Evolutionary conservation across 1,140 invertebrate species (phyloP), one percentile per base, ranked within the genome.

Genomic region (Euura lappo): DNA sequence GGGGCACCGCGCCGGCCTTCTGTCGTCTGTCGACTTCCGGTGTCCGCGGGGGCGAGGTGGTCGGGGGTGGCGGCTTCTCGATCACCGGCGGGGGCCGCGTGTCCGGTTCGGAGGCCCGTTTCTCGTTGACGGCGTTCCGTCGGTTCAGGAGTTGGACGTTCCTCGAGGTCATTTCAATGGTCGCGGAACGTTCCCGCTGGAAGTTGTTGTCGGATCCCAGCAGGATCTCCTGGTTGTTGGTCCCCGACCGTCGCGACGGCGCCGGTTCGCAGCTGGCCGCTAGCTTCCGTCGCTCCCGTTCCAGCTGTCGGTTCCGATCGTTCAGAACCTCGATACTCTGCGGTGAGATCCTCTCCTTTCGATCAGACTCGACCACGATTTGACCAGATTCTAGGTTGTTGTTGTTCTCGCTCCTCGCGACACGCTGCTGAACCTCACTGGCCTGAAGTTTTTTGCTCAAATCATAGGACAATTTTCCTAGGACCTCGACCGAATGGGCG

Each of bases 101-200:
- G 75, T 70, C 28, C 51, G 51, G 76, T 65, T 3, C 67, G 44
- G 65, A 70, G 51, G 8, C 70, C 45, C 76, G 76, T 74, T 79
- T 84, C 71, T 81, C 84, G 42, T 46, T 64, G 1, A 65, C 44
- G 44, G 82, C 81, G 71, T 88, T 88, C 7, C 83, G 82, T 4
- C 83, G 79, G 65, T 86, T 87, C n/a, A 87, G 46, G 45, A 87
- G 75, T 72, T 88, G 84, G 2, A 87, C 86, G 74, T 88, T 88
- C 70, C 82, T 82, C 68, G 86, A 87, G 51, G 86, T 88, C 86
- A 88, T 88, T 65, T 87, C 86, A 70, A 88, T 87, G 10, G 85
- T 87, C 3, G 84, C 81, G 7, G 80, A 83, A 60, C 80, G 81
- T n/a, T 86, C 85, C 44, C 83, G 79, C 72, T 85, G 86, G 47